These are phyloP conservation scores for Engystomops pustulosus DNA, from an alignment of 2,113 vertebrate species.

Conservation along the genomic window DNA sequence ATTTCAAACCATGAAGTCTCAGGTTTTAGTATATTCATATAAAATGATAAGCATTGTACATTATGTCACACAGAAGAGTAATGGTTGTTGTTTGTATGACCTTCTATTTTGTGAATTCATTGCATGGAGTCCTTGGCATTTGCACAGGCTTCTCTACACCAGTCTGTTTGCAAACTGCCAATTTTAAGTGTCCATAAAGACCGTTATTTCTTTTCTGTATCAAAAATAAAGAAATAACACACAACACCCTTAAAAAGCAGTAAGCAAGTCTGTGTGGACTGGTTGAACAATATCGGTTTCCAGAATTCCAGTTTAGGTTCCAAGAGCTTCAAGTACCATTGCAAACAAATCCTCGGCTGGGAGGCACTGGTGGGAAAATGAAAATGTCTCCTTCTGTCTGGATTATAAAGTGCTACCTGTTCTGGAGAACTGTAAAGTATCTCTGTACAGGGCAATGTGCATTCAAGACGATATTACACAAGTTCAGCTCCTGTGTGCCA, in stretches of 20 bases:
- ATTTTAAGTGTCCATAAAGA: conserved; percentile 65
- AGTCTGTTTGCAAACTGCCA: background rate
- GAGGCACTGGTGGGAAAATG: conserved; percentile 63
- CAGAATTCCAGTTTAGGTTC: conserved; percentile 73
- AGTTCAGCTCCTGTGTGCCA: conserved; percentile 60
- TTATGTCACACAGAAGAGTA: conserved; percentile 11
- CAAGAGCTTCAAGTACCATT: conserved; percentile 65
- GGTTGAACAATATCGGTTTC: conserved; percentile 64
- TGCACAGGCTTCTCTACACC: background rate
- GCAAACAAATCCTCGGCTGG: conserved; percentile 56
- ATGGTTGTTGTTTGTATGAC: background rate
- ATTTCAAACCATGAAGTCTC: background rate
- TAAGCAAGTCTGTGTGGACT: conserved; percentile 62
- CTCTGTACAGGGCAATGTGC: conserved; percentile 62
- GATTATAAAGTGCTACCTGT: conserved; percentile 76
- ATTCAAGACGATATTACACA: conserved; percentile 58
- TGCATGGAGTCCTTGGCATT: background rate
- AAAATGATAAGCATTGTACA: background rate
- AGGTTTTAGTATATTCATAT: background rate
- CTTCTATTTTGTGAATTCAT: background rate
- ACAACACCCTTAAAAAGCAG: conserved; percentile 61
- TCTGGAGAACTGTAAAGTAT: conserved; percentile 64
- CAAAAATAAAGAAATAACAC: conserved; percentile 67
- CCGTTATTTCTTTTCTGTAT: conserved; percentile 65
- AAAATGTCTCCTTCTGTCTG: conserved; percentile 63